Conservation (phyloP, 2,797 vertebrate genomes). For the Artibeus jamaicensis region DNA sequence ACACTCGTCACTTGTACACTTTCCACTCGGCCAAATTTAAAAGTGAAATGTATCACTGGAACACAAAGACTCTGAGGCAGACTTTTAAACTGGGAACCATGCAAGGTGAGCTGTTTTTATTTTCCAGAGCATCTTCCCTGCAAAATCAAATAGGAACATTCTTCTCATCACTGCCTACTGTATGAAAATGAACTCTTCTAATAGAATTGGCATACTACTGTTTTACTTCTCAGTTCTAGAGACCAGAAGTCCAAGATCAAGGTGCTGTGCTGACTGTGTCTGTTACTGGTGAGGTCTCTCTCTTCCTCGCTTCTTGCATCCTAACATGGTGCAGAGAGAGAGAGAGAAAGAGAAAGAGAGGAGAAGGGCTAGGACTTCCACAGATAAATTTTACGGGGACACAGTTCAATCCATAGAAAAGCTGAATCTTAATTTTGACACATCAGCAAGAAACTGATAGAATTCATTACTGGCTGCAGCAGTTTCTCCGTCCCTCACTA, state of each 20-base stretch:
- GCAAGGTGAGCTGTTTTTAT: conserved; percentile 15
- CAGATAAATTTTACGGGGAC: background rate
- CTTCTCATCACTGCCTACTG: background rate
- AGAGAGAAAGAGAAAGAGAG: background rate
- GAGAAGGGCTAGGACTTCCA: background rate
- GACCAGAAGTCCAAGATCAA: background rate
- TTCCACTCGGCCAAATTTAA: conserved; percentile 33
- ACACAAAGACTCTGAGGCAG: conserved; percentile 42
- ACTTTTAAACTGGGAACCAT: background rate
- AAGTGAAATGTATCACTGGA: conserved; percentile 42
- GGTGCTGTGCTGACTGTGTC: background rate
- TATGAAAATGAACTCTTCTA: background rate
- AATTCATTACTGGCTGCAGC: background rate
- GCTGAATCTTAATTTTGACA: background rate
- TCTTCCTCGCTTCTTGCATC: background rate
- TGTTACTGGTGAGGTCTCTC: background rate
- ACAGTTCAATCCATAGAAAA: background rate
- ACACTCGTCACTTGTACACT: conserved; percentile 32
- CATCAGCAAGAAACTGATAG: background rate
- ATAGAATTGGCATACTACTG: background rate
- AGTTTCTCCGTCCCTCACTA: background rate
- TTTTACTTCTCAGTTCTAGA: background rate
- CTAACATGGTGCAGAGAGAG: background rate
- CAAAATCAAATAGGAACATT: conserved; percentile 1
- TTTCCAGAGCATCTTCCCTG: background rate